Evolutionary conservation across 2,113 vertebrate species (phyloP), one percentile per base, ranked within the genome.

Genomic region (Myotis yumanensis): DNA sequence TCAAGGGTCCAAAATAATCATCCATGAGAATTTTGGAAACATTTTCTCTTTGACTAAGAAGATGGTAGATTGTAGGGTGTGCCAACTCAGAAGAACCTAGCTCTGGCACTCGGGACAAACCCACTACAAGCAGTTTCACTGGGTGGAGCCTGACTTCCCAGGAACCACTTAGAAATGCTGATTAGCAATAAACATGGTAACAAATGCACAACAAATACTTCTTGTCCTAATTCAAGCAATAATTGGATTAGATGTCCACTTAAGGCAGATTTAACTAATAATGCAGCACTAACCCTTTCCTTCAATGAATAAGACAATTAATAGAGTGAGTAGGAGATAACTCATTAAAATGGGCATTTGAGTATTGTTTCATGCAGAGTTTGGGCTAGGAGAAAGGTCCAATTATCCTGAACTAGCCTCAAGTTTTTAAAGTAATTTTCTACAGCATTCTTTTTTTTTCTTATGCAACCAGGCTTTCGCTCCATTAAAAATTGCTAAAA

Each of bases 401-500:
- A 75, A 57, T 84, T 94, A 94, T 37, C 62, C 37, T 94, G 48
- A 89, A 69, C 57, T 68, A 85, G 1, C 30, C 71, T 80, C 9
- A 57, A 71, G 80, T 80, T 90, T 97, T 86, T 51, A 51, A 94
- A 83, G 18, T 15, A 7, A 93, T 94, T 76, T 94, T 87, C 57
- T 54, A 71, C 11, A 77, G 37, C 28, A 83, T 68, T 94, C 66
- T 59, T 54, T 57, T 59, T 59, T 62, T 62, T 25, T 25, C 57
- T 73, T 91, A 72, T 20, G 18, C 54, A 89, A 79, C 10, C 43
- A 79, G 66, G 18, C 30, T 83, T 96, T 84, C 72, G 83, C 35
- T 46, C 4, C 52, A 68, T 52, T 89, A 85, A 92, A 18, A 91
- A 23, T 71, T 73, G 80, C 16, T 59, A 22, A 89, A 32, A 11